Evolutionary conservation across 2,113 vertebrate species (phyloP).

Genomic region (Nycticorax nycticorax): DNA sequence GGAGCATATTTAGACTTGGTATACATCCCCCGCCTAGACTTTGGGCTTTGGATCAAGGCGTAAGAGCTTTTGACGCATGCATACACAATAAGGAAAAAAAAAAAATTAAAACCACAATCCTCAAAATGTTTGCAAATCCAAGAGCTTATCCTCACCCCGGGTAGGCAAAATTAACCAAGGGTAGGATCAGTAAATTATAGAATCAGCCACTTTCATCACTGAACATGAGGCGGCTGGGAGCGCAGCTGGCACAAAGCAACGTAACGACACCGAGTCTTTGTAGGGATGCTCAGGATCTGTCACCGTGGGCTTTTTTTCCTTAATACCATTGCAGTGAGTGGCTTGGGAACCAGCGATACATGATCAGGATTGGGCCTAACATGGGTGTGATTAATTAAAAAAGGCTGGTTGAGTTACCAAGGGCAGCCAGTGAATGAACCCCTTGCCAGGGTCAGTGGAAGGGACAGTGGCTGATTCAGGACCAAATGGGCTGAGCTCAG

Average conservation of each 20-base stretch:
- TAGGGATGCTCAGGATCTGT: neutral
- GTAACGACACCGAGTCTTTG: neutral
- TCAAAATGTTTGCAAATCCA: constrained; percentile 49
- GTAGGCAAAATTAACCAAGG: neutral
- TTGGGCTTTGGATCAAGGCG: neutral
- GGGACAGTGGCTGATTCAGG: neutral
- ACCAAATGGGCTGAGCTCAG: neutral
- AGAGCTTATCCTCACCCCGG: constrained; percentile 3
- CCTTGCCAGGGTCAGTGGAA: rapidly evolving
- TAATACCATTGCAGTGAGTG: neutral
- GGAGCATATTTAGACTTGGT: neutral
- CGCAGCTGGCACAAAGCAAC: neutral
- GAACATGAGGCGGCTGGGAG: neutral
- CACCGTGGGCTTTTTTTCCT: neutral
- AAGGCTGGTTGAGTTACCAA: neutral
- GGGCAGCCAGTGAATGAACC: neutral
- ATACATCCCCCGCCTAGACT: neutral
- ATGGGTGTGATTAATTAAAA: neutral
- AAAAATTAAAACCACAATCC: neutral
- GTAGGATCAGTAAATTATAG: constrained; percentile 17
- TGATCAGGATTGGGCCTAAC: neutral
- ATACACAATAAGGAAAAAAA: neutral
- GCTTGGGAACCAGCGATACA: neutral
- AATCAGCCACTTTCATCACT: neutral
- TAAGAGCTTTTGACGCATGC: neutral